Conservation (phyloP, 2,797 vertebrate species). For the Pangasius larnaudii region DNA sequence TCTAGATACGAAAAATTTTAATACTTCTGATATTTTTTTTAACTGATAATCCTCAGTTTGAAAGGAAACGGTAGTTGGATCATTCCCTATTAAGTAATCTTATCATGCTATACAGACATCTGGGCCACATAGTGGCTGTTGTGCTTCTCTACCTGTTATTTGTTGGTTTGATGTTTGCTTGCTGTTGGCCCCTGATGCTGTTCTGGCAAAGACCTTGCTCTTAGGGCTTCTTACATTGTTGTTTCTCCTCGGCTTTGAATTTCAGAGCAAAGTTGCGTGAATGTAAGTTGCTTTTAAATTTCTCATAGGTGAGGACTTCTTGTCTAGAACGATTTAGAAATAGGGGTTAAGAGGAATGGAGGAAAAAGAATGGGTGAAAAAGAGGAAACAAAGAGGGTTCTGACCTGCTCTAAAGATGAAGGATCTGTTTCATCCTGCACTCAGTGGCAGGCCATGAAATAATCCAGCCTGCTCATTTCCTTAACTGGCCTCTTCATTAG, state of each 20-base stretch:
- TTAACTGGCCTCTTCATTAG: conserved; percentile 57
- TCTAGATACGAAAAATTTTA: background rate
- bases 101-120: background rate
- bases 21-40: background rate
- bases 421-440: conserved; percentile 54
- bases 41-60: background rate
- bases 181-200: background rate
- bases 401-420: conserved; percentile 46
- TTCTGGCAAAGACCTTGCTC: background rate
- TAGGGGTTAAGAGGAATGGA: conserved; percentile 4
- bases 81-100: background rate
- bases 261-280: background rate
- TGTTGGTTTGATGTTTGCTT: background rate
- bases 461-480: conserved; percentile 55
- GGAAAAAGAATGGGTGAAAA: conserved; percentile 35
- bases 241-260: background rate
- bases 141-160: background rate
- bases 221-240: background rate
- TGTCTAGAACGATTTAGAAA: background rate
- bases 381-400: conserved; percentile 21
- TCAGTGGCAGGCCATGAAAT: conserved; percentile 41
- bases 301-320: background rate
- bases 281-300: background rate
- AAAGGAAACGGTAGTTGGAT: background rate
- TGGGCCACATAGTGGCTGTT: background rate